Evolutionary conservation across 2,888 invertebrate species (phyloP).

Genomic region (Lithophane leautieri): DNA sequence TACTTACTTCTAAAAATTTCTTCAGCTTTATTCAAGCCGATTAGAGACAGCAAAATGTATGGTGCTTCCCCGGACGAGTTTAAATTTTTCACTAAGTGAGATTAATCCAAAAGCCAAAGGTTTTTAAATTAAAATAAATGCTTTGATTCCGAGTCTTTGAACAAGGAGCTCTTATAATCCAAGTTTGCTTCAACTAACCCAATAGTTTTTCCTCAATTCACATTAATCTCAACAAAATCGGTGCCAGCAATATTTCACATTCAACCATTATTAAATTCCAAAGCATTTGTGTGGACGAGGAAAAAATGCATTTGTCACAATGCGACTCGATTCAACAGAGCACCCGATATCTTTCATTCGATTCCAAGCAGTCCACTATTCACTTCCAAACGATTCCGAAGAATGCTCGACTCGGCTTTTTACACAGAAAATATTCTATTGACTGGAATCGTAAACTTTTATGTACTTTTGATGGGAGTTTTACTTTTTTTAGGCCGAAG

Average conservation of each 20-base stretch:
- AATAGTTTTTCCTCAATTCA: slow-evolving; percentile 23
- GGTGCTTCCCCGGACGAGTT: neutral
- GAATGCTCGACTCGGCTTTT: slow-evolving; percentile 65
- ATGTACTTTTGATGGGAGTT: slow-evolving; percentile 61
- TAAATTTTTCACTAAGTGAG: neutral
- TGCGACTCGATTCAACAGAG: slow-evolving; percentile 62
- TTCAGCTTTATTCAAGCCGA: neutral
- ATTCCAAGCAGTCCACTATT: slow-evolving; percentile 65
- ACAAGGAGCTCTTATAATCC: neutral
- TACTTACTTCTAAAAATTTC: no score
- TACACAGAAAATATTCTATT: slow-evolving; percentile 62
- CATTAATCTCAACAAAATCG: slow-evolving; percentile 49
- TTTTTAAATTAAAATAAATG: slow-evolving; percentile 12
- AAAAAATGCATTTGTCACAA: slow-evolving; percentile 71
- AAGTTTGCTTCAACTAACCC: neutral
- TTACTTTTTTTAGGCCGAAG: slow-evolving; percentile 44
- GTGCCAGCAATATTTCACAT: slow-evolving; percentile 56
- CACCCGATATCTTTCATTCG: slow-evolving; percentile 69
- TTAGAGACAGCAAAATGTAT: neutral
- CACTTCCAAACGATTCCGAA: slow-evolving; percentile 59
- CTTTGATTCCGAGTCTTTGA: neutral
- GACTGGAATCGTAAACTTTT: slow-evolving; percentile 55
- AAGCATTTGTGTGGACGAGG: slow-evolving; percentile 47
- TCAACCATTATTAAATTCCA: slow-evolving; percentile 66
- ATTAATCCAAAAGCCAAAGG: neutral